Evolutionary conservation across 64 coral and sea anemone species (phyloP), one percentile per base, ranked within the genome.

Genomic region (Catalaphyllia jardinei): DNA sequence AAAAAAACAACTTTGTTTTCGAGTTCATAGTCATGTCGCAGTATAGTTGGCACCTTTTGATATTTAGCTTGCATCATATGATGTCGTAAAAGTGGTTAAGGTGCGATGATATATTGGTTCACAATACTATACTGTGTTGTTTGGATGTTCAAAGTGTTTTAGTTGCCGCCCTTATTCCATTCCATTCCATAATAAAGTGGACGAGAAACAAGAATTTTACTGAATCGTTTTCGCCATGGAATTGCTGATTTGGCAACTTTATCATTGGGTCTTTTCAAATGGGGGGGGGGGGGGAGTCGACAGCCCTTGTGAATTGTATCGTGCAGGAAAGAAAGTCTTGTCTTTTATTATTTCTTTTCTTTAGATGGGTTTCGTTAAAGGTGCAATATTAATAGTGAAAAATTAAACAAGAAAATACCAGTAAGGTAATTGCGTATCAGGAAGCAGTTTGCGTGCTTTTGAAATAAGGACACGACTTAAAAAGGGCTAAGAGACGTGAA

Each of bases 361-460:
- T 25, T 22, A 49, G 80, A 83, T 65, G 60, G 80, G 61, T 83
- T 67, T 79, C 24, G 51, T 60, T 35, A 67, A 67, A 22, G 31
- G 80, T 83, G 60, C 80, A 83, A 83, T 83, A 83, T 83, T 83
- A 65, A 7, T 35, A 4, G 17, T 14, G 31, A 65, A 46, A 83
- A 83, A 67, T 42, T 83, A 67, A 83, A 83, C 60, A 83, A 60
- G 31, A 42, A 71, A 69, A 71, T 85, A 51, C 81, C 63, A 13
- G n/a, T 31, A 18, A 28, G 30, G 11, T 71, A 85, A 85, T 85
- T 85, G 62, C 81, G 81, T 71, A 72, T 35, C 39, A 85, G 81
- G 62, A 85, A 85, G 24, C 29, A 51, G 38, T 52, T 85, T 85
- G 38, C 60, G 81, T 85, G 81, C 63, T 85, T 71, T 85, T 19